These are phyloP conservation scores for Paramisgurnus dabryanus DNA, from an alignment of 2,113 vertebrate species.

Conservation along the genomic window DNA sequence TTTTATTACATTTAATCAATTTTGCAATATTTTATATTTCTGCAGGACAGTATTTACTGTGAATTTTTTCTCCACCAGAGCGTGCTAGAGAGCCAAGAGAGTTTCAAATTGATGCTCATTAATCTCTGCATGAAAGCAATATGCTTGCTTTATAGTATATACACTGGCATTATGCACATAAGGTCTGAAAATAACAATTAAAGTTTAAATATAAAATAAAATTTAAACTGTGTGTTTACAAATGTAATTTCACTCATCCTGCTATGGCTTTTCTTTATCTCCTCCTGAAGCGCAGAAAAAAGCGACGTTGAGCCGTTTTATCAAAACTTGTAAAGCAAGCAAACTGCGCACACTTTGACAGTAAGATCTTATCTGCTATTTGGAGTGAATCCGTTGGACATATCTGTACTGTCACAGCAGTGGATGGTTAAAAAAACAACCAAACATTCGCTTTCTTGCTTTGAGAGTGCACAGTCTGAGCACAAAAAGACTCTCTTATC, in stretches of 20 bases:
- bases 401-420: conserved; percentile 24
- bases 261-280: background rate
- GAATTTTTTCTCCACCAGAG: conserved; percentile 40
- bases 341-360: conserved; percentile 10
- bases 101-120: background rate
- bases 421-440: conserved; percentile 11
- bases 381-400: conserved; percentile 26
- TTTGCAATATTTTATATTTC: conserved; percentile 9
- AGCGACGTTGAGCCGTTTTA: conserved; percentile 3
- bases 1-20: conserved; percentile 1
- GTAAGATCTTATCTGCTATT: conserved; percentile 11
- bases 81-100: conserved; percentile 30
- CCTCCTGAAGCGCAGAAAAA: background rate
- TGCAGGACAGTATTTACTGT: background rate
- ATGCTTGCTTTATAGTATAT: too few relatives aligned
- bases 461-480: conserved; percentile 3
- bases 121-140: conserved; percentile 8
- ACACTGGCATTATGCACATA: too few relatives aligned
- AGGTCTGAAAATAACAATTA: background rate
- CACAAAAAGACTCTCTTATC: conserved; percentile 35
- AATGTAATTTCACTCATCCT: background rate
- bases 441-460: conserved; percentile 20
- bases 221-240: background rate
- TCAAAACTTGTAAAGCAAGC: conserved; percentile 15
- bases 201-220: background rate